Percentiles rank a stretch among this genome's conserved stretches.
phyloP scores from a whole-genome alignment of 2,888 invertebrate species.

The Nemotelus pantherinus region DNA sequence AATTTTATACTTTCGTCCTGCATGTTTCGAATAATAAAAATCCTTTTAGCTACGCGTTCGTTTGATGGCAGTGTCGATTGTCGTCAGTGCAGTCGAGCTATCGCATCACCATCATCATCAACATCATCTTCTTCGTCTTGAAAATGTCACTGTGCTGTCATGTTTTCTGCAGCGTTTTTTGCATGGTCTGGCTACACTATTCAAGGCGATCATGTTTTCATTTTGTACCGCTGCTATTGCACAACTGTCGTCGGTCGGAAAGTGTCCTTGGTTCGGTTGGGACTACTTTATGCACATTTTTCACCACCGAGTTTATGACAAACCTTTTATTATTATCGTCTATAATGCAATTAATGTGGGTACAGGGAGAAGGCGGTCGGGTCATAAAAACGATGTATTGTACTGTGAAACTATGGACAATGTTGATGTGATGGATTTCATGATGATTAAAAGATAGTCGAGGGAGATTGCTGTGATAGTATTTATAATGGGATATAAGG shows the following conservation, averaged over 20 bases:
- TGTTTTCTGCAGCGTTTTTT: constrained; percentile 10
- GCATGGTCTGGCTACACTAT: constrained; percentile 8
- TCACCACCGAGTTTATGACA: constrained; percentile 31
- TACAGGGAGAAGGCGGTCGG: not conserved
- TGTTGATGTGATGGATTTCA: constrained; percentile 24
- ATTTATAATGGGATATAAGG: too few species aligned
- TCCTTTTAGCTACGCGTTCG: constrained; percentile 47
- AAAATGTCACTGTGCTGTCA: constrained; percentile 17
- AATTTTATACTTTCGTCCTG: constrained; percentile 49
- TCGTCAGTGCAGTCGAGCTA: constrained; percentile 24
- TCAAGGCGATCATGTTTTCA: constrained; percentile 31
- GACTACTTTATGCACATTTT: constrained; percentile 34
- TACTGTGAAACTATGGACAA: not conserved
- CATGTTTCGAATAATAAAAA: constrained; percentile 51
- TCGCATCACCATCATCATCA: not conserved
- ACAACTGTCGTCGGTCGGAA: not conserved
- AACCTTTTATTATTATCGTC: constrained; percentile 13
- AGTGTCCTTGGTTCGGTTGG: constrained; percentile 4
- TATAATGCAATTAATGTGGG: constrained; percentile 28
- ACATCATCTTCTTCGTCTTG: not conserved
- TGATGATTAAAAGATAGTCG: not conserved
- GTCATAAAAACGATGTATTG: not conserved
- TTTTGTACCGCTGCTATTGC: constrained; percentile 8
- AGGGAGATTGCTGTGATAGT: not conserved
- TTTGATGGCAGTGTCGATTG: constrained; percentile 35